A percentile compares a stretch with the other conserved stretches of the same genome.
Conservation (phyloP, 2,888 invertebrate species). For the Agrochola circellaris region DNA sequence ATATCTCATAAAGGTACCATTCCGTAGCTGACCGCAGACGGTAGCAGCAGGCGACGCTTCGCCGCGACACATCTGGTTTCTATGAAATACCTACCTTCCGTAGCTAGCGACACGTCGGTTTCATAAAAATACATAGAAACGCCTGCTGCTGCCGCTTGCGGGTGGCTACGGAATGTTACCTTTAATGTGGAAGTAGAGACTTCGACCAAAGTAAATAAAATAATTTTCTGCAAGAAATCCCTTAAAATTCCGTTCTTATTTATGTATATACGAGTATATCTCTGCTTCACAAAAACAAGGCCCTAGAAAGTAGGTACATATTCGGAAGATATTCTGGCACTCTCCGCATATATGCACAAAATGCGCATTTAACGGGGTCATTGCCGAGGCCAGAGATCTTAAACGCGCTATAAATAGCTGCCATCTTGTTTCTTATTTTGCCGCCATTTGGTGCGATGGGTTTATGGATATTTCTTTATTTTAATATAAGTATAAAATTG, state of each 20-base stretch:
- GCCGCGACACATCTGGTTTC: no score
- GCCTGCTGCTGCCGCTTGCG: no score
- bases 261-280: neutral
- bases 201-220: neutral
- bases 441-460: conserved; percentile 17
- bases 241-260: neutral
- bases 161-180: no score
- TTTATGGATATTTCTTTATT: conserved; percentile 17
- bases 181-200: neutral
- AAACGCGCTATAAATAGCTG: conserved; percentile 70
- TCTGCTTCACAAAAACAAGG: conserved; percentile 1
- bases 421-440: conserved; percentile 72
- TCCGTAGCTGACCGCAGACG: no score
- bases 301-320: conserved; percentile 21
- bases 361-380: conserved; percentile 34
- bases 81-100: no score
- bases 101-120: no score
- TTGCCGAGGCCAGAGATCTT: conserved; percentile 53
- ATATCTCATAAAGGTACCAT: no score
- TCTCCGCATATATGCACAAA: conserved; percentile 14
- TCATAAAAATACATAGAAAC: no score
- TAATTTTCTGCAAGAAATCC: neutral
- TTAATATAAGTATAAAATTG: conserved; percentile 16
- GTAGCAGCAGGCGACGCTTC: no score
- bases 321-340: conserved; percentile 28